A percentile compares a stretch with the other conserved stretches of the same genome.
Evolutionary conservation across 2,888 invertebrate species (phyloP).

Genomic region (Ophonus ardosiacus): DNA sequence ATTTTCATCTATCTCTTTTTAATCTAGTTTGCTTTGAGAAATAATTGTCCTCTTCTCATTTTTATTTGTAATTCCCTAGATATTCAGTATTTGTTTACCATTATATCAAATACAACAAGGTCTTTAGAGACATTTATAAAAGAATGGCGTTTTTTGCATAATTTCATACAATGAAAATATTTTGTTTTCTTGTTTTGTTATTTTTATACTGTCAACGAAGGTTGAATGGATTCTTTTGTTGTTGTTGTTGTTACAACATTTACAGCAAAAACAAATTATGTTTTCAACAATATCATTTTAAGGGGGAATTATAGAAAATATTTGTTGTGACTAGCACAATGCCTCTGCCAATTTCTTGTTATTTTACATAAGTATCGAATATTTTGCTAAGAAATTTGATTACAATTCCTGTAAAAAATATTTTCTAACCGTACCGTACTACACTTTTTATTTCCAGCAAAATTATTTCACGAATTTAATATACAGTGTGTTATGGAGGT

Average conservation of each 20-base stretch:
- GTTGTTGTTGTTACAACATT: background rate
- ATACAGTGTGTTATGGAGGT: too few species aligned
- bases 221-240: background rate
- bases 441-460: too few species aligned
- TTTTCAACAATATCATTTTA: background rate
- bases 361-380: too few species aligned
- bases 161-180: conserved; percentile 21
- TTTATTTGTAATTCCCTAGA: background rate
- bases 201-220: conserved; percentile 4
- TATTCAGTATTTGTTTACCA: background rate
- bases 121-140: conserved; percentile 8
- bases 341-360: too few species aligned
- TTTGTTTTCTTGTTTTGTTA: conserved; percentile 7
- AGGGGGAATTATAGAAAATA: background rate
- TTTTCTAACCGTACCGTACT: too few species aligned
- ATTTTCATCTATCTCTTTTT: background rate
- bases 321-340: too few species aligned
- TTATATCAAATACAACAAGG: conserved; percentile 5
- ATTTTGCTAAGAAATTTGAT: too few species aligned
- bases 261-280: background rate
- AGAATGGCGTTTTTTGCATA: conserved; percentile 14
- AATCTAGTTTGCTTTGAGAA: background rate
- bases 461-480: too few species aligned
- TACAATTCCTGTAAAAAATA: too few species aligned
- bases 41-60: background rate